Evolutionary conservation across 2,113 vertebrate species (phyloP), one percentile per base, ranked within the genome.

Genomic region (Seriola rivoliana): DNA sequence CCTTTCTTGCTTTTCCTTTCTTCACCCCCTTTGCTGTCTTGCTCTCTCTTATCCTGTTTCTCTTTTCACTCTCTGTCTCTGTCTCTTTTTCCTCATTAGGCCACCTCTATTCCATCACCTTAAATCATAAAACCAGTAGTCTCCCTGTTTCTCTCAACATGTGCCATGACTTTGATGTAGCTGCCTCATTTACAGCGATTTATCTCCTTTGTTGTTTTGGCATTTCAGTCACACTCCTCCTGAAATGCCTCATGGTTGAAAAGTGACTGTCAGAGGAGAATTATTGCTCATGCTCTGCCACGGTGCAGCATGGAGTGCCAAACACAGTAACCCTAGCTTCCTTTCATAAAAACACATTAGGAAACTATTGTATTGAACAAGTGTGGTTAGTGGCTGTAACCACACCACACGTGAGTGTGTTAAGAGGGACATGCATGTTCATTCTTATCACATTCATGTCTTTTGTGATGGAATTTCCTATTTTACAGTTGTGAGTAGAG

Each of bases 131-230:
- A 83, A 81, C 71, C 78, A 74, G 46, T 29, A 32, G 62, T 80
- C 76, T 75, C 60, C 54, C 54, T 48, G 63, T 14, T 62, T 87
- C 84, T 84, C 82, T 80, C 76, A 75, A 84, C 86, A 85, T 78
- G 63, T 88, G 82, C 75, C 77, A 58, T 3, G 16, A 74, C 90
- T 89, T 88, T 88, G 85, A 91, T 89, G 82, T 68, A 46, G 65
- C 84, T 85, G 78, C 85, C 81, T 89, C 75, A 88, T 88, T 91
- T 89, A 78, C 70, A 75, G 65, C 60, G 34, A 85, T 90, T 82
- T 80, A 84, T 87, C 77, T 88, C 73, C 73, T 87, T 75, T 88
- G 81, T 86, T 89, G 48, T 86, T 89, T 78, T 70, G 85, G 73
- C 85, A 84, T 82, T 89, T 87, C 71, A 81, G 80, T 89, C 71